phyloP scores from a whole-genome alignment of 2,113 vertebrate genomes.

The Brienomyrus longianalis region DNA sequence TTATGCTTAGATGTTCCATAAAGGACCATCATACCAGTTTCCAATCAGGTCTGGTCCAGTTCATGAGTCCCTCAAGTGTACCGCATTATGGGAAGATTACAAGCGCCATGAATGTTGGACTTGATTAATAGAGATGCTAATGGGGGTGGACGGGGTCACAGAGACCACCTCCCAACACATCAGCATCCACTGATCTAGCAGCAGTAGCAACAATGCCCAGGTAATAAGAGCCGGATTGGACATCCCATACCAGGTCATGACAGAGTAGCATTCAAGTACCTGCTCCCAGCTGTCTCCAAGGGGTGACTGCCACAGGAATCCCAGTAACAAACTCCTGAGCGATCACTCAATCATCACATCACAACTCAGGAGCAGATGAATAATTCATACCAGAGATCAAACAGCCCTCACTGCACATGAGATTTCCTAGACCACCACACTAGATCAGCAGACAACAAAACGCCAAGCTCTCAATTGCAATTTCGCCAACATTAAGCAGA shows the following conservation, averaged over 20 bases:
- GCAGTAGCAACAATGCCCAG: conserved; percentile 22
- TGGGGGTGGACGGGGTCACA: conserved; percentile 66
- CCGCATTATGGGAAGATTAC: conserved; percentile 61
- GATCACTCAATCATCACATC: neutral
- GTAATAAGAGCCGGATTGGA: neutral
- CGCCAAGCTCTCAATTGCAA: neutral
- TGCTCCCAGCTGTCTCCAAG: neutral
- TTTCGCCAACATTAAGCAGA: neutral
- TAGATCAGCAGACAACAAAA: neutral
- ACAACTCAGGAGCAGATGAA: conserved; percentile 2
- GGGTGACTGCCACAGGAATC: neutral
- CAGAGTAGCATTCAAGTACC: neutral
- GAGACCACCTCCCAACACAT: conserved; percentile 50
- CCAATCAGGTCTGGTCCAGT: conserved; percentile 68
- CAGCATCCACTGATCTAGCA: conserved; percentile 49
- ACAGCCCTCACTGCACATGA: conserved; percentile 26
- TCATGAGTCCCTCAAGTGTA: conserved; percentile 55
- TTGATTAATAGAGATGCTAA: conserved; percentile 68
- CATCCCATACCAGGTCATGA: neutral
- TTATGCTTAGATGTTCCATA: conserved; percentile 63
- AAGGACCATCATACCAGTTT: conserved; percentile 59
- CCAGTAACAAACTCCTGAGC: neutral
- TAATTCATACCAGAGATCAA: neutral
- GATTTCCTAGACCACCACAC: conserved; percentile 27
- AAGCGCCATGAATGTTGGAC: conserved; percentile 53